These are phyloP conservation scores for Agelas oroides DNA, from an alignment of 37 sponge, comb jelly and placozoan genomes.

Conservation along the genomic window DNA sequence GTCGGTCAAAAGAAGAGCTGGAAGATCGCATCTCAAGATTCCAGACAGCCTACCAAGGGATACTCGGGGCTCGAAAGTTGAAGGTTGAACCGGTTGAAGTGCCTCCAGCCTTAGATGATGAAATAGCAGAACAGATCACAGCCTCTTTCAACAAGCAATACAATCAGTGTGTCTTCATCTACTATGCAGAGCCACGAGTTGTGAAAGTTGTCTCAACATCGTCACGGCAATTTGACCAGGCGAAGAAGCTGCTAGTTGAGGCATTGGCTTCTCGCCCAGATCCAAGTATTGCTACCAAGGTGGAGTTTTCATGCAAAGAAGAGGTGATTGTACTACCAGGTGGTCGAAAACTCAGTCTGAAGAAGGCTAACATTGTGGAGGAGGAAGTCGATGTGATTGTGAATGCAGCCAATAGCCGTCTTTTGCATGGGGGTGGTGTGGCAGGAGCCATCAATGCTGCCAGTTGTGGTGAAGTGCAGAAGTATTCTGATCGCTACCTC, in stretches of 20 bases:
- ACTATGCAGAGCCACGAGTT: background rate
- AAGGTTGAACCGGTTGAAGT: background rate
- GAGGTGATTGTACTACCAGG: background rate
- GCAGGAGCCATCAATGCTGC: slow-evolving; percentile 69
- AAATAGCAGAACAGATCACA: background rate
- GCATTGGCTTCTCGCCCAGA: background rate
- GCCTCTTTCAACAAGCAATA: background rate
- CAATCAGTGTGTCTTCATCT: slow-evolving; percentile 15
- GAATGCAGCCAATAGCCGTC: slow-evolving; percentile 75
- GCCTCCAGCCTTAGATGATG: background rate
- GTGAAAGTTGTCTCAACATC: slow-evolving; percentile 34
- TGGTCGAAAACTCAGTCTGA: slow-evolving; percentile 57
- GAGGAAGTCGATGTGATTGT: slow-evolving; percentile 72
- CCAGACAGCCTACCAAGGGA: slow-evolving; percentile 13
- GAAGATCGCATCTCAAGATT: slow-evolving; percentile 5
- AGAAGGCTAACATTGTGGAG: slow-evolving; percentile 57
- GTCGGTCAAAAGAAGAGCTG: background rate
- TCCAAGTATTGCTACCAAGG: background rate
- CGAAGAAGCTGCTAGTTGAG: slow-evolving; percentile 20
- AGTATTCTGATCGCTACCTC: slow-evolving; percentile 14
- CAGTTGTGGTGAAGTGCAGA: slow-evolving; percentile 52
- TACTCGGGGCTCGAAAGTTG: background rate
- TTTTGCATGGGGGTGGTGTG: slow-evolving; percentile 72
- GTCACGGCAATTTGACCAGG: slow-evolving; percentile 61
- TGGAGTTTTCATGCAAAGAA: background rate